Base-by-base conservation (phyloP, 1,140 invertebrate genomes). In the Drosophila pectinifera region DNA sequence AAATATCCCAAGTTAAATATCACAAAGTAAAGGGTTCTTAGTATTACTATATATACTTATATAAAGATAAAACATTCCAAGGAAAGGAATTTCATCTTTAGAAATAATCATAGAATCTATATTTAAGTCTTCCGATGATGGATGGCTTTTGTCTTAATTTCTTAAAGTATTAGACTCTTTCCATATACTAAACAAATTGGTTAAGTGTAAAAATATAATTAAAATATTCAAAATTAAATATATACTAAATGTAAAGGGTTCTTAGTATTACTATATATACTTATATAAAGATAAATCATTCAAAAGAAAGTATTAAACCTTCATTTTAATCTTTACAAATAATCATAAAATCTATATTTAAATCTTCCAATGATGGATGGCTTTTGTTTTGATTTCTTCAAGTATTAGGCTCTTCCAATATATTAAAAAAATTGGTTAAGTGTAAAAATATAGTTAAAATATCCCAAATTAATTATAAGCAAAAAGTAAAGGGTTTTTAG, bases 341-440 rank as follows among this genome's bases (percentile, higher is more conserved):
- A 42, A 28, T 13, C 38, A 1, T 22, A 22, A 22, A 28, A 3
- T 14, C 16, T 14, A 28, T 13, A 22, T 22, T 16, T 24, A 46
- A 58, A 58, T n/a, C 8, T 36, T 5, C 28, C 14, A 4, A 54
- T 54, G 38, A 63, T 34, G 13, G 5, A 54, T 41, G 26, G 1
- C 7, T 26, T 43, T 36, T 64, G 20, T 45, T 45, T 55, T 38
- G 51, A 45, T 56, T 20, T 11, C 0, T 0, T 7, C 10, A 4
- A 45, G 11, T 55, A 56, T 45, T 55, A 43, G n/a, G n/a, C n/a
- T n/a, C 22, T 22, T 22, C 8, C n/a, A n/a, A n/a, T 31, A 28
- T 31, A 28, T 48, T 11, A 2, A 34, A 43, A n/a, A n/a, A n/a
- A n/a, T n/a, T n/a, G n/a, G n/a, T n/a, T n/a, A 56, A 70, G 16